phyloP scores from a whole-genome alignment of 2,113 vertebrate species.

The Oreotrochilus melanogaster region DNA sequence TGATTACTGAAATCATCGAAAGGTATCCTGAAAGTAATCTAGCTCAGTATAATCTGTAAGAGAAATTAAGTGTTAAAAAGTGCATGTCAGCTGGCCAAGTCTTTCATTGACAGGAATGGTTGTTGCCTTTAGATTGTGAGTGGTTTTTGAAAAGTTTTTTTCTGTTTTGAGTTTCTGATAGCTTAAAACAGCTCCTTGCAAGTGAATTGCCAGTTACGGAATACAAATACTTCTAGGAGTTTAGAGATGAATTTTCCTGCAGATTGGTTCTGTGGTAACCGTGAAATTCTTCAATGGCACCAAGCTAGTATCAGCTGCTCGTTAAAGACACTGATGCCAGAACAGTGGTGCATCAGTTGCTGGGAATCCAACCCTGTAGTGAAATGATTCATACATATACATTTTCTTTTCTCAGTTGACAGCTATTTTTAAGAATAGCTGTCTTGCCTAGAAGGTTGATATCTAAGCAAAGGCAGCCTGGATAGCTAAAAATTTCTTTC shows the following conservation, averaged over 20 bases:
- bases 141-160: background rate
- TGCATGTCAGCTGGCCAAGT: fast-evolving
- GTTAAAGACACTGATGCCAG: conserved; percentile 60
- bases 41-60: background rate
- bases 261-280: conserved; percentile 65
- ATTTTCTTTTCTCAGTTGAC: conserved; percentile 69
- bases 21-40: background rate
- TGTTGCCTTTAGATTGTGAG: background rate
- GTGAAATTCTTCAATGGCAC: conserved; percentile 67
- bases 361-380: conserved; percentile 56
- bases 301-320: conserved; percentile 71
- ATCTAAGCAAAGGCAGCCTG: conserved; percentile 63
- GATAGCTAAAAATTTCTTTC: conserved; percentile 69
- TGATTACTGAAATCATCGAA: background rate
- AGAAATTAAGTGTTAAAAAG: background rate
- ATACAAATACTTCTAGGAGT: conserved; percentile 45
- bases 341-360: conserved; percentile 68
- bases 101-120: background rate
- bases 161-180: background rate
- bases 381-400: conserved; percentile 71
- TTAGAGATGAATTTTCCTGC: conserved; percentile 20
- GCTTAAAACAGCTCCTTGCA: background rate
- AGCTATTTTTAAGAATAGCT: conserved; percentile 77
- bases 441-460: conserved; percentile 64
- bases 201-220: background rate